Evolutionary conservation across 2,113 vertebrate genomes (phyloP).

Genomic region (Zosterops borbonicus): DNA sequence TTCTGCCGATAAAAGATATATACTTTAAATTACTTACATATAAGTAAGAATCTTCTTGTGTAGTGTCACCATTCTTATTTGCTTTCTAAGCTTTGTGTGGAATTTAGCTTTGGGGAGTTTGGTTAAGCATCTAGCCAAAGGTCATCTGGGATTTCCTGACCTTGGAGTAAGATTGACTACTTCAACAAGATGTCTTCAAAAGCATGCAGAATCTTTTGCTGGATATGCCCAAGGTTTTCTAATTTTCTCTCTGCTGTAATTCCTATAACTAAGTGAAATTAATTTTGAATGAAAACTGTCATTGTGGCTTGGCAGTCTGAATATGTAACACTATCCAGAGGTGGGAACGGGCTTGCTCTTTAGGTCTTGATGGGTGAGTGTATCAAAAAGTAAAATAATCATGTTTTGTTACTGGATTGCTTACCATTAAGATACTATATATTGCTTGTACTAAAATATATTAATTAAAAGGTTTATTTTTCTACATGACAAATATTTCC

Average conservation of each 20-base stretch:
- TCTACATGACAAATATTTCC: neutral
- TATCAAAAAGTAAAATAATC: neutral
- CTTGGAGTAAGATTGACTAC: neutral
- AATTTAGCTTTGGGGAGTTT: neutral
- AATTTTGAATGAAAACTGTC: neutral
- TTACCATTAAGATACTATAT: neutral
- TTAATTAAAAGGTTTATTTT: neutral
- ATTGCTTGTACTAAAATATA: neutral
- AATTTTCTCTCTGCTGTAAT: neutral
- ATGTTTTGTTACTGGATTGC: neutral
- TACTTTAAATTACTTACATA: neutral
- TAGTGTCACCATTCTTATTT: neutral
- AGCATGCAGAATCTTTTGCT: neutral
- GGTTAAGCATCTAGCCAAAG: neutral
- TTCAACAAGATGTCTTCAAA: neutral
- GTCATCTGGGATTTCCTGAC: neutral
- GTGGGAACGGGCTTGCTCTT: accelerated
- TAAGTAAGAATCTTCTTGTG: neutral
- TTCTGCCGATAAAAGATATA: neutral
- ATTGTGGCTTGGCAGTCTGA: neutral
- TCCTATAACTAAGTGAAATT: neutral
- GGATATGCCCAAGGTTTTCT: neutral
- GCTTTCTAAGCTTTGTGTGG: neutral
- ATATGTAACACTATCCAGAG: neutral
- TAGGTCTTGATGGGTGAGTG: neutral